A percentile compares a stretch with the other conserved stretches of the same genome.
Conservation (phyloP, 2,888 invertebrate species). For the Corythucha ciliata region DNA sequence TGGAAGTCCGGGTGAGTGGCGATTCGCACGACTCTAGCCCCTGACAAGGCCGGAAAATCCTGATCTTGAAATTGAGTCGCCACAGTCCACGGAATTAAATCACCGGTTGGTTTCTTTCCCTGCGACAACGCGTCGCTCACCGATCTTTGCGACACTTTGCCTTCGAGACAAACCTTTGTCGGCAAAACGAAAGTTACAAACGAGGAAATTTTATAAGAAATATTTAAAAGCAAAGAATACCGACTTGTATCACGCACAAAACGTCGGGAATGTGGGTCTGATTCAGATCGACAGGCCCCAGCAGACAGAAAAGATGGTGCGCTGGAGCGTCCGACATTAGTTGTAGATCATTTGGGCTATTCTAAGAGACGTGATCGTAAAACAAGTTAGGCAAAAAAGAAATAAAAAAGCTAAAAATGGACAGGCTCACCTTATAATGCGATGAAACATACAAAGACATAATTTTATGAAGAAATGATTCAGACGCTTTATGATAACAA, state of each 20-base stretch:
- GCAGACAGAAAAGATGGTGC: conserved; percentile 89
- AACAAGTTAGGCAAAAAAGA: conserved; percentile 26
- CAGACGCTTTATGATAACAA: conserved; percentile 89
- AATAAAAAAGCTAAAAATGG: no score
- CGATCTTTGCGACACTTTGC: conserved; percentile 53
- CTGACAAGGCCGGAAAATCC: conserved; percentile 82
- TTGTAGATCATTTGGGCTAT: conserved; percentile 96
- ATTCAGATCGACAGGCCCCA: conserved; percentile 72
- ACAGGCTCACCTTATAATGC: conserved; percentile 97
- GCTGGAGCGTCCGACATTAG: conserved; percentile 98
- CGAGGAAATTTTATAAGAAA: not conserved
- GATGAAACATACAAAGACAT: conserved; percentile 93
- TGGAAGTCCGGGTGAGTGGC: conserved; percentile 98
- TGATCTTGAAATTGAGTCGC: conserved; percentile 92
- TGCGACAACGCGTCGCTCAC: conserved; percentile 70
- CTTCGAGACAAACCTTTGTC: conserved; percentile 53
- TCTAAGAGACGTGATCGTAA: no score
- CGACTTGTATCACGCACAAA: conserved; percentile 78
- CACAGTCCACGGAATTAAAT: conserved; percentile 97
- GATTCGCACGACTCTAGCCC: conserved; percentile 87
- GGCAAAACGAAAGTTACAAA: not conserved
- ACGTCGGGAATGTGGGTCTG: conserved; percentile 74
- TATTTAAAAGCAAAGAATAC: not conserved
- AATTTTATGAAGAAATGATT: conserved; percentile 81
- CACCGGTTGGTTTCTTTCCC: conserved; percentile 87